Percentiles rank a stretch among this genome's conserved stretches.
Conservation (phyloP, 1,140 invertebrate species). For the Plectrocnemia conspersa region DNA sequence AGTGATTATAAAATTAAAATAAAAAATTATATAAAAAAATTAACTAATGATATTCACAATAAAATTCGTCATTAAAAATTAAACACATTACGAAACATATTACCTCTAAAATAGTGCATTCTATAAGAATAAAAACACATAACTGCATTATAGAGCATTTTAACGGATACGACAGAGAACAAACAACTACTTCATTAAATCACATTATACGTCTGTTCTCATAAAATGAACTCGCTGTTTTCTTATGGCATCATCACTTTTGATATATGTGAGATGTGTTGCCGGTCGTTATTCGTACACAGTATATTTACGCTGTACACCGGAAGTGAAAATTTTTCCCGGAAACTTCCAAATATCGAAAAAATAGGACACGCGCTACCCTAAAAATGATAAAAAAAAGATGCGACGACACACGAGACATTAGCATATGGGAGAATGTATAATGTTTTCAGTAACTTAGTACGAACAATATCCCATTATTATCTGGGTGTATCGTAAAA, state of each 20-base stretch:
- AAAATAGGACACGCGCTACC: not conserved
- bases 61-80: no score
- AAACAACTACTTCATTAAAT: constrained; percentile 9
- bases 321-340: constrained; percentile 5
- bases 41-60: no score
- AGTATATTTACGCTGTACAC: constrained; percentile 7
- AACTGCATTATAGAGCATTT: no score
- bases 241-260: constrained; percentile 4
- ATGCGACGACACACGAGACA: not conserved
- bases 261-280: constrained; percentile 10
- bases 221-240: constrained; percentile 4
- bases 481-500: no score
- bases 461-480: no score
- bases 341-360: not conserved
- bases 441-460: no score
- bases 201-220: constrained; percentile 8
- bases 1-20: no score
- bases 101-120: no score
- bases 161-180: not conserved
- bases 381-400: not conserved
- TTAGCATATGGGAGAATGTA: constrained; percentile 7
- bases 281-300: constrained; percentile 5
- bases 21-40: no score
- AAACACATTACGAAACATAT: no score
- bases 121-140: no score